Base-by-base conservation (phyloP, 2,113 vertebrate species). In the rabbit (Oryctolagus cuniculus) region DNA sequence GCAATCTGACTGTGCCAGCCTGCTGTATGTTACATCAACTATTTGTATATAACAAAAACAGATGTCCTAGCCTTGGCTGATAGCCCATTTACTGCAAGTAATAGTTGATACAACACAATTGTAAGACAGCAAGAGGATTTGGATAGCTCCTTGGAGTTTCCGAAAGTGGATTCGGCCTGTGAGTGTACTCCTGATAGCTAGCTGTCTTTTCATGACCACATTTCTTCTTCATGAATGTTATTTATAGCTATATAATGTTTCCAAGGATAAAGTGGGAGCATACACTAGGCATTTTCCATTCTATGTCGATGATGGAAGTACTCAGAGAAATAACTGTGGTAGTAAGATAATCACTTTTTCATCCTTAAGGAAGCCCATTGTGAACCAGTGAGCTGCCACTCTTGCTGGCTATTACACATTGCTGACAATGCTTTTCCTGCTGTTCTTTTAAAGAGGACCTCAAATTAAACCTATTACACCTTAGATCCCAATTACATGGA, bases 401-500 rank as follows among this genome's bases (percentile, higher is more conserved):
- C 67, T 44, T 44, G 0, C 4, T 89, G 49, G 34, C 70, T 91
- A 8, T 92, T 25, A 87, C 78, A 73, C 81, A 3, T 17, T 88
- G 55, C 92, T 31, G 34, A 89, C 22, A 90, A 75, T 63, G 93
- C 72, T 75, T 74, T 94, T 92, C 96, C 87, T 58, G 89, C 49
- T 95, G 88, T 93, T 91, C 97, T 97, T 97, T 90, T 91, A 0
- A 1, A 97, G 83, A 74, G 95, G 95, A 97, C 93, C 96, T 87
- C 92, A 96, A 89, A 97, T 98, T 96, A 97, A 97, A 98, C 97
- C 97, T 95, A 66, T 97, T 97, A 82, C 74, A 98, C 96, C 95
- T 98, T 95, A 97, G 97, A 97, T 98, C 95, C 93, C 97, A 97
- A 94, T 98, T 98, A 98, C 94, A 97, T 91, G 91, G 83, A 93